phyloP scores from a whole-genome alignment of 2,797 vertebrate genomes.

The Novumbra hubbsi region DNA sequence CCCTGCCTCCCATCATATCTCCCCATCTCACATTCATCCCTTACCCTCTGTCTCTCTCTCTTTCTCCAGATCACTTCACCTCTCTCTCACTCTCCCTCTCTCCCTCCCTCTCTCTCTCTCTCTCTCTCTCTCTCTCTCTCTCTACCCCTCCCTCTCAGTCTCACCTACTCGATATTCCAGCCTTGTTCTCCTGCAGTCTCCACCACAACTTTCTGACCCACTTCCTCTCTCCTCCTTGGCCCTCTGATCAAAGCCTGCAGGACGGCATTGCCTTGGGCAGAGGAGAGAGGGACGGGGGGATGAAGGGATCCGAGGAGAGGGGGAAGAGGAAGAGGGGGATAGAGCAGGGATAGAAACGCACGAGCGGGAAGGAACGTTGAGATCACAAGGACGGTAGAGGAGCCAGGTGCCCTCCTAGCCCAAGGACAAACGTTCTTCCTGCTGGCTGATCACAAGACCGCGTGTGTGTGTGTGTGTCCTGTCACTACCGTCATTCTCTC shows the following conservation, averaged over 20 bases:
- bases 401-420: conserved; percentile 73
- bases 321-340: conserved; percentile 47
- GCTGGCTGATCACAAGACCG: conserved; percentile 57
- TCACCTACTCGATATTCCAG: conserved; percentile 84
- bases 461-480: conserved; percentile 33
- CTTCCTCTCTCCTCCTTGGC: conserved; percentile 80
- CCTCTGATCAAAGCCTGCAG: conserved; percentile 82
- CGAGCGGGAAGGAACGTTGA: conserved; percentile 67
- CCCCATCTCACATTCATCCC: neutral
- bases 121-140: conserved; percentile 51
- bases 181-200: conserved; percentile 85
- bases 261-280: conserved; percentile 79
- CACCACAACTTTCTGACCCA: conserved; percentile 83
- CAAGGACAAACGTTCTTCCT: conserved; percentile 78
- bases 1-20: conserved; percentile 37
- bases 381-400: conserved; percentile 74
- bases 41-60: conserved; percentile 27
- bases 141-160: conserved; percentile 57
- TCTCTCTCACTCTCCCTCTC: conserved; percentile 42
- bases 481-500: conserved; percentile 62
- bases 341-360: conserved; percentile 48
- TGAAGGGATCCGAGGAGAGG: conserved; percentile 52
- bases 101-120: conserved; percentile 25
- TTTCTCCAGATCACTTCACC: conserved; percentile 31
- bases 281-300: conserved; percentile 70